These are phyloP conservation scores for Athene noctua DNA, from an alignment of 2,113 vertebrate species.

Conservation along the genomic window DNA sequence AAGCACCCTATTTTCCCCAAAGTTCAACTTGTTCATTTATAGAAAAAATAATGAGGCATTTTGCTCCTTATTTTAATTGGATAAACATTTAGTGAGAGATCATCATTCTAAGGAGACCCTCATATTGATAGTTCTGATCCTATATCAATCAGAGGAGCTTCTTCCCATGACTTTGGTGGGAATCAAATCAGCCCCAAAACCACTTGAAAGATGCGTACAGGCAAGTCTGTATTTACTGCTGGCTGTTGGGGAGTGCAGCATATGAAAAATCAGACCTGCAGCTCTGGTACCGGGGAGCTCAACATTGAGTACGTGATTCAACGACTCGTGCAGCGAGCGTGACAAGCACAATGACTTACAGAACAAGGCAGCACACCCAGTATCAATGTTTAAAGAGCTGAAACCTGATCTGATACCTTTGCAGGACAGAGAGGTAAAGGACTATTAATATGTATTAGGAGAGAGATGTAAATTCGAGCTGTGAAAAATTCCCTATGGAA, in stretches of 20 bases:
- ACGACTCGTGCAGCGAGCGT: not conserved
- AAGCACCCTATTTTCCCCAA: not conserved
- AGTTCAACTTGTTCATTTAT: not conserved
- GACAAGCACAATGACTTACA: constrained; percentile 35
- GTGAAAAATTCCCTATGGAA: not conserved
- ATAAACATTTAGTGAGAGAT: not conserved
- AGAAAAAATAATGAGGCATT: not conserved
- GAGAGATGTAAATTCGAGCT: not conserved
- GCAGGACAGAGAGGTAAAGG: not conserved
- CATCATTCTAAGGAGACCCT: not conserved
- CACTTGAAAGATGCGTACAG: not conserved
- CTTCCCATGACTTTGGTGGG: not conserved
- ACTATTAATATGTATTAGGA: not conserved
- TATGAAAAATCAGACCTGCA: not conserved
- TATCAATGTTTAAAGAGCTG: constrained; percentile 8
- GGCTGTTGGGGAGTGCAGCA: not conserved
- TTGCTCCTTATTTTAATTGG: not conserved
- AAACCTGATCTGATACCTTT: constrained; percentile 19
- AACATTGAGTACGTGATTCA: not conserved
- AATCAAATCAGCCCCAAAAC: not conserved
- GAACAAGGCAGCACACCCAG: constrained; percentile 15
- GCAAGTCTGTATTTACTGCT: not conserved
- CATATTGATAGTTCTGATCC: not conserved
- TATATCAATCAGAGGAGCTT: not conserved
- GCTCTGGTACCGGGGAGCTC: not conserved